These are phyloP conservation scores for Onthophagus taurus DNA, from an alignment of 1,140 invertebrate genomes.

Conservation along the genomic window DNA sequence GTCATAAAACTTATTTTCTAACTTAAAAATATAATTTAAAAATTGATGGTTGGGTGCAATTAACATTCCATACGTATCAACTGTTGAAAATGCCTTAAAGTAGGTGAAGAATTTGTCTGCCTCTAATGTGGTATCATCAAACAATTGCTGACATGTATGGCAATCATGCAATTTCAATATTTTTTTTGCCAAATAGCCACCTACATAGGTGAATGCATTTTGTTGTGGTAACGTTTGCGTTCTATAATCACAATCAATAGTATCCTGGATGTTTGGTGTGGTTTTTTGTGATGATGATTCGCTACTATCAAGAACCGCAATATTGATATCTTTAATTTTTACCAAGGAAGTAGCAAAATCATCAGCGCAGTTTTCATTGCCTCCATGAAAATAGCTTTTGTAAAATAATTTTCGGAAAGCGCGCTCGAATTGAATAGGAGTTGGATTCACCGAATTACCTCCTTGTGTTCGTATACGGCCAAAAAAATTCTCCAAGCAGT, in stretches of 20 bases:
- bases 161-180: background rate
- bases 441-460: slow-evolving; percentile 8
- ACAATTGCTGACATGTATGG: background rate
- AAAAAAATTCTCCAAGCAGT: slow-evolving; percentile 12
- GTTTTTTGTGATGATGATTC: background rate
- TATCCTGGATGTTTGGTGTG: background rate
- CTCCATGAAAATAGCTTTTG: background rate
- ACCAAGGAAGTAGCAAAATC: slow-evolving; percentile 1
- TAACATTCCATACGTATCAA: background rate
- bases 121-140: background rate
- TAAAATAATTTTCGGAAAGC: slow-evolving; percentile 3
- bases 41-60: background rate
- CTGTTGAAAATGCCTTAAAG: background rate
- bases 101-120: background rate
- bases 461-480: slow-evolving; percentile 2
- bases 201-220: slow-evolving; percentile 14
- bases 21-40: background rate
- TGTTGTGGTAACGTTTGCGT: slow-evolving; percentile 14
- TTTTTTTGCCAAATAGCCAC: background rate
- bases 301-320: slow-evolving; percentile 6
- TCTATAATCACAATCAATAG: background rate
- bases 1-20: background rate
- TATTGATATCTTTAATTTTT: slow-evolving; percentile 5
- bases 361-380: background rate
- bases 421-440: slow-evolving; percentile 3